Evolutionary conservation across 2,888 invertebrate genomes (phyloP).

Genomic region (Elaeidobius kamerunicus): DNA sequence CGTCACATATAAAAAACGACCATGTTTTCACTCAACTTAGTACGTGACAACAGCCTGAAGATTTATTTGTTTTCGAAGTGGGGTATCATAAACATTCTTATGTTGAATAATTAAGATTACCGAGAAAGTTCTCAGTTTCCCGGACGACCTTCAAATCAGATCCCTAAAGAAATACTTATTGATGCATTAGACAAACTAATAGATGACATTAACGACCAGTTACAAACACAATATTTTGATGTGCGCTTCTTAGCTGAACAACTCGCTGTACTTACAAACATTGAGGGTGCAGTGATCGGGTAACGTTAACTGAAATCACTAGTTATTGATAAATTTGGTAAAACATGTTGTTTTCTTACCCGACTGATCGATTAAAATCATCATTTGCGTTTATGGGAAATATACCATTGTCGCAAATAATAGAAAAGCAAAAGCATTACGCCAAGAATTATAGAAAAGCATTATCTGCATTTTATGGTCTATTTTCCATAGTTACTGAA

Average conservation of each 20-base stretch:
- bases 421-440: background rate
- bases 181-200: slow-evolving; percentile 35
- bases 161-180: slow-evolving; percentile 31
- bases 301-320: slow-evolving; percentile 33
- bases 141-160: no score
- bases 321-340: slow-evolving; percentile 37
- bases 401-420: slow-evolving; percentile 4
- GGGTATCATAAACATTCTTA: slow-evolving; percentile 36
- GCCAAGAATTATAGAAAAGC: no score
- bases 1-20: slow-evolving; percentile 31
- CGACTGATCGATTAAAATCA: slow-evolving; percentile 35
- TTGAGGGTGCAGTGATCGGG: slow-evolving; percentile 6
- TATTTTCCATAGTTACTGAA: no score
- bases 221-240: slow-evolving; percentile 19
- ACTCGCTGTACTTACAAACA: slow-evolving; percentile 10
- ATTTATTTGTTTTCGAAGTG: slow-evolving; percentile 38
- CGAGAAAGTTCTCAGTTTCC: background rate
- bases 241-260: slow-evolving; percentile 12
- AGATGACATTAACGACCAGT: slow-evolving; percentile 34
- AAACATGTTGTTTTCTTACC: slow-evolving; percentile 37
- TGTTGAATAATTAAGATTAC: background rate
- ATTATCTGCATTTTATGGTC: no score
- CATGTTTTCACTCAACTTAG: slow-evolving; percentile 35
- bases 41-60: slow-evolving; percentile 35
- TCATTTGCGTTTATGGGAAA: slow-evolving; percentile 32